These are phyloP conservation scores for Aphidius ervi DNA, from an alignment of 1,140 invertebrate species.

Conservation along the genomic window DNA sequence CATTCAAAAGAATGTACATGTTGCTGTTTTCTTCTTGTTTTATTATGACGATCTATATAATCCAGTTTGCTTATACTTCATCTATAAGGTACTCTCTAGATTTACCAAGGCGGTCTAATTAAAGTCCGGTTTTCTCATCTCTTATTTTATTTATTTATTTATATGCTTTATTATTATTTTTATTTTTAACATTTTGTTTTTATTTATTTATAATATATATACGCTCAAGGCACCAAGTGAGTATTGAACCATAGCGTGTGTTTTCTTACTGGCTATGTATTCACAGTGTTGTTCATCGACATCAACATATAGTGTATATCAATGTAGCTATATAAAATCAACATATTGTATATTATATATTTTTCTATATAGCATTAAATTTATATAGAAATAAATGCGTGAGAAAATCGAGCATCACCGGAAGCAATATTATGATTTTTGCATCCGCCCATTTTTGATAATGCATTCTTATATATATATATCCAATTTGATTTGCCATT, in stretches of 20 bases:
- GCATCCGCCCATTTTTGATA: constrained; percentile 3
- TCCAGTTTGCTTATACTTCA: neutral
- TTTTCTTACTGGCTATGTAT: neutral
- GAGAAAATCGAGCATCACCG: constrained; percentile 17
- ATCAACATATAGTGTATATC: too few relatives aligned
- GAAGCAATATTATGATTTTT: constrained; percentile 3
- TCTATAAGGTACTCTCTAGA: neutral
- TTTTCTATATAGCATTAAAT: neutral
- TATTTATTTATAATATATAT: constrained; percentile 1
- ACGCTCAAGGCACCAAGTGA: neutral
- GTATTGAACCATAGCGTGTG: constrained; percentile 4
- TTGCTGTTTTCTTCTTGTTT: neutral
- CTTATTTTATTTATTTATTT: too few relatives aligned
- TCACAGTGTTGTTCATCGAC: neutral
- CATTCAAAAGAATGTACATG: too few relatives aligned
- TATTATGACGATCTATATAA: constrained; percentile 13
- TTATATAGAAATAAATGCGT: neutral
- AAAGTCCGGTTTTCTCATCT: constrained; percentile 11
- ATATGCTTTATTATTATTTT: too few relatives aligned
- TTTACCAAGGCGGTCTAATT: constrained; percentile 12
- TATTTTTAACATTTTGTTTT: neutral
- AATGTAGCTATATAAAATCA: neutral
- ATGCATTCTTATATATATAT: neutral
- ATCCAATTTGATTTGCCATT: neutral
- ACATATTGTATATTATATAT: neutral